Conservation (phyloP, 2,888 invertebrate genomes). For the Lepidochitona cinerea region DNA sequence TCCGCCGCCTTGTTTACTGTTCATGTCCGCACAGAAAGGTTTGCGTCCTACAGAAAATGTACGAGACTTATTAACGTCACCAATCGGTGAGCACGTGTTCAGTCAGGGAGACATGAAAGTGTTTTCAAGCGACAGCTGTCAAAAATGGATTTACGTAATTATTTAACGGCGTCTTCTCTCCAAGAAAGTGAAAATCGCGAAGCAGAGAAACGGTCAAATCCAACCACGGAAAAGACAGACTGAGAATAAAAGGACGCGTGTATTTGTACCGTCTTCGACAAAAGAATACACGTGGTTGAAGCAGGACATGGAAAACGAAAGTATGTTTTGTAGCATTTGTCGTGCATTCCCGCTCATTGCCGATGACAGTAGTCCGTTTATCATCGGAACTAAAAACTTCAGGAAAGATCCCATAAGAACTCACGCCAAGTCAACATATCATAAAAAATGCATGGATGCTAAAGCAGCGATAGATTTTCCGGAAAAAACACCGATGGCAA, state of each 20-base stretch:
- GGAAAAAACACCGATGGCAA: not conserved
- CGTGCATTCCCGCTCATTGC: not conserved
- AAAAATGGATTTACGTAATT: too few relatives aligned
- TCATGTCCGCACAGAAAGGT: too few relatives aligned
- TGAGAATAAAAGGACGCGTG: not conserved
- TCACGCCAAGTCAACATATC: not conserved
- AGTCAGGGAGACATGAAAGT: too few relatives aligned
- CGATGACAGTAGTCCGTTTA: not conserved
- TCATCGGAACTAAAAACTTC: not conserved
- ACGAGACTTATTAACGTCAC: too few relatives aligned
- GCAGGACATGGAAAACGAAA: not conserved
- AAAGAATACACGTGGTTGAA: not conserved
- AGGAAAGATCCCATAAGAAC: not conserved
- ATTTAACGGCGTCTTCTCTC: too few relatives aligned
- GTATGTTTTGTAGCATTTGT: not conserved
- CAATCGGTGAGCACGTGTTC: too few relatives aligned
- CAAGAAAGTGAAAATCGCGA: too few relatives aligned
- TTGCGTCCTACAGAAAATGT: too few relatives aligned
- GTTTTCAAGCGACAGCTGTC: too few relatives aligned
- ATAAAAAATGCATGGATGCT: not conserved
- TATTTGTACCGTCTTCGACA: not conserved
- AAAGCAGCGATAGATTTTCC: not conserved
- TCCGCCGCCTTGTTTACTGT: too few relatives aligned
- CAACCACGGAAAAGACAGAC: too few relatives aligned
- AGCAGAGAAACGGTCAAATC: too few relatives aligned